Evolutionary conservation across 2,888 invertebrate species (phyloP), one percentile per base, ranked within the genome.

Genomic region (Hesperia comma): DNA sequence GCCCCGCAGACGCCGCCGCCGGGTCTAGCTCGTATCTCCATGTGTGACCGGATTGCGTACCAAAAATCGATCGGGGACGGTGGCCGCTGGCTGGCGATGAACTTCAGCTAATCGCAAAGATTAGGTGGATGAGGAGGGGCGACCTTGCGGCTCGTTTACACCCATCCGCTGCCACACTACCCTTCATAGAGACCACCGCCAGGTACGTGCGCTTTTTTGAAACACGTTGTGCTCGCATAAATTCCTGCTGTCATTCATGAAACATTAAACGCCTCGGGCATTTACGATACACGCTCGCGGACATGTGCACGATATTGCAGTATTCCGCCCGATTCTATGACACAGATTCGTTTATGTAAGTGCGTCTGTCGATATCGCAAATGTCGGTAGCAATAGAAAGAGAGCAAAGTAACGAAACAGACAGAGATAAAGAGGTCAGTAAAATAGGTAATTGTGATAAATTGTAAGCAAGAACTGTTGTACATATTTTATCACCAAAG

Each of bases 1-100:
- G 82, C 82, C 80, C 81, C 81, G 76, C 75, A 72, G 72, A 79
- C 84, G 83, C 85, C 83, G 82, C 77, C 82, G 86, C 82, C 79
- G 79, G 76, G 74, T 77, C 79, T 77, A 73, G 74, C 72, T 72
- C 74, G 74, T 72, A 76, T 74, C 84, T 80, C 79, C 80, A 85
- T 83, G 86, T 79, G 81, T 77, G 77, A 72, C 76, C 76, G 76
- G 75, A 75, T 76, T 74, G 73, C 78, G 75, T 73, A 68, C 61
- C 63, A 74, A 72, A 75, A 76, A 79, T 80, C 79, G 79, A 82
- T 78, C 79, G 77, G 77, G 73, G 74, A 70, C 77, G 75, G 75
- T 73, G 74, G 73, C 74, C 77, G 74, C 76, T 75, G 70, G 72
- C 78, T 74, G 77, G 79, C 79, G 74, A 84, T 82, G 85, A 74